Conservation (phyloP, 92 coral and sea anemone genomes). For the Plumapathes pennacea region DNA sequence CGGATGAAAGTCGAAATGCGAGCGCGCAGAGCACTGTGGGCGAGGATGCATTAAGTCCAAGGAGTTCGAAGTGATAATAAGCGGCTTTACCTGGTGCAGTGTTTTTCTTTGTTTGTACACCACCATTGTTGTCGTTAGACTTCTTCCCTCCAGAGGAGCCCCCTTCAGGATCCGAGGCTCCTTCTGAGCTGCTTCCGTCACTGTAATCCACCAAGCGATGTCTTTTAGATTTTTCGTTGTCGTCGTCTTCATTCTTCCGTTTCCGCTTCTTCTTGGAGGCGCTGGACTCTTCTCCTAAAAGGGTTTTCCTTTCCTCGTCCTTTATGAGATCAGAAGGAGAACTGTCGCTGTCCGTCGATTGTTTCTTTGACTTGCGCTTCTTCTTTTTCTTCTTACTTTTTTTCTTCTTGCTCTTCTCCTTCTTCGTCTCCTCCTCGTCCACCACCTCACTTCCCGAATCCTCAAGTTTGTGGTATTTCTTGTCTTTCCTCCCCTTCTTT, state of each 20-base stretch:
- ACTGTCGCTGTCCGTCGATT: too few species aligned
- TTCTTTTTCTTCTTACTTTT: conserved; percentile 36
- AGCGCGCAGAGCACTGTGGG: too few species aligned
- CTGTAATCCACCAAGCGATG: conserved; percentile 58
- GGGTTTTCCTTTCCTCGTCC: conserved; percentile 9
- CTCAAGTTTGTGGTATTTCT: conserved; percentile 29
- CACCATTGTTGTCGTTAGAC: too few species aligned
- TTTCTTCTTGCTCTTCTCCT: conserved; percentile 55
- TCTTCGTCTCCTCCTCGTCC: conserved; percentile 26
- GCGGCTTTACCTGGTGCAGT: too few species aligned
- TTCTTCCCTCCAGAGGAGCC: too few species aligned
- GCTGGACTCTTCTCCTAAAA: conserved; percentile 28
- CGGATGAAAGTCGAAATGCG: too few species aligned
- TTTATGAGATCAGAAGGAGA: too few species aligned
- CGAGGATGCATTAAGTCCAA: too few species aligned
- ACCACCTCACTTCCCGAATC: conserved; percentile 2
- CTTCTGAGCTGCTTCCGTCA: conserved; percentile 51
- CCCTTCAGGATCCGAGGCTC: conserved; percentile 7
- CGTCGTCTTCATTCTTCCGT: conserved; percentile 22
- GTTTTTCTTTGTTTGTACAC: too few species aligned
- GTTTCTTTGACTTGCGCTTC: conserved; percentile 36
- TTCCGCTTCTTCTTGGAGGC: conserved; percentile 49
- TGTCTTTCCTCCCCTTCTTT: conserved; percentile 42
- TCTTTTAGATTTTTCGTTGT: conserved; percentile 26
- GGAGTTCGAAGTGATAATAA: too few species aligned